Percentiles rank a stretch among this genome's conserved stretches.
phyloP scores from a whole-genome alignment of 2,113 vertebrate species.

The Sus scrofa region T2T-Sscrofa CM000824.6:97190501-97191000 shows the following conservation, averaged over 20 bases:
- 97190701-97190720: accelerated
- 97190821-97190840: no score
- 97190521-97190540: background rate
- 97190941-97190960: no score
- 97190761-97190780: background rate
- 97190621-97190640: background rate
- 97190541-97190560: background rate
- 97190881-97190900: no score
- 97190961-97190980: no score
- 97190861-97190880: no score
- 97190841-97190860: background rate
- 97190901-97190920: background rate
- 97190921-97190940: accelerated
- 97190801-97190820: background rate
- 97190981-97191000: no score
- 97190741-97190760: no score
- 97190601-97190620: background rate
- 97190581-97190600: background rate
- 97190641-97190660: background rate
- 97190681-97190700: no score
- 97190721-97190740: background rate
- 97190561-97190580: background rate
- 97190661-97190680: no score
- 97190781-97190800: background rate
- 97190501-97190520: background rate